phyloP scores from a whole-genome alignment of 2,797 vertebrate species.

The Helicolenus hilgendorfi region DNA sequence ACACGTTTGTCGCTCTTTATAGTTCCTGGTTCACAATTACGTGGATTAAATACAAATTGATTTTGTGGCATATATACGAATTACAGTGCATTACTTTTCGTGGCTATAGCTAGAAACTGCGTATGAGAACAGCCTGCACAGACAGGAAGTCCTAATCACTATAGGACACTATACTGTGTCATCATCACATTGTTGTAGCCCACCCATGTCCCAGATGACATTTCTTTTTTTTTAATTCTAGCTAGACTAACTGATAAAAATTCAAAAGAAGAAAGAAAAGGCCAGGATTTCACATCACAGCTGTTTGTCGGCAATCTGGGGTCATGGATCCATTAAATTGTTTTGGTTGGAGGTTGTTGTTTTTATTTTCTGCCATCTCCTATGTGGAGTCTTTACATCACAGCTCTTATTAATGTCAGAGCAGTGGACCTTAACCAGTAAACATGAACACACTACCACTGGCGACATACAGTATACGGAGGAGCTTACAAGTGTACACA shows the following conservation, averaged over 20 bases:
- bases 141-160: neutral
- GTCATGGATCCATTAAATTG: slow-evolving; percentile 60
- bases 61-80: too few species aligned
- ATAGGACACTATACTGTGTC: too few species aligned
- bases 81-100: too few species aligned
- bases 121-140: too few species aligned
- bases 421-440: slow-evolving; percentile 33
- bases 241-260: neutral
- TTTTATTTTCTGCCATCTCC: slow-evolving; percentile 13
- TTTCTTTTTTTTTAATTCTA: neutral
- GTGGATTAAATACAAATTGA: too few species aligned
- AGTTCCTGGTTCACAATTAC: too few species aligned
- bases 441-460: slow-evolving; percentile 24
- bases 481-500: slow-evolving; percentile 42
- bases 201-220: neutral
- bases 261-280: neutral
- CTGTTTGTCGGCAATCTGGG: slow-evolving; percentile 4
- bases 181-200: neutral
- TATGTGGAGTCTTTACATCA: slow-evolving; percentile 48
- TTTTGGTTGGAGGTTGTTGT: slow-evolving; percentile 38
- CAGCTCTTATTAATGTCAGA: slow-evolving; percentile 63
- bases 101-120: too few species aligned
- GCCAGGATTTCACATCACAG: slow-evolving; percentile 13
- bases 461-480: slow-evolving; percentile 2
- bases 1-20: too few species aligned